phyloP scores from a whole-genome alignment of 2,797 vertebrate genomes.

The Caiman crocodilus region DNA sequence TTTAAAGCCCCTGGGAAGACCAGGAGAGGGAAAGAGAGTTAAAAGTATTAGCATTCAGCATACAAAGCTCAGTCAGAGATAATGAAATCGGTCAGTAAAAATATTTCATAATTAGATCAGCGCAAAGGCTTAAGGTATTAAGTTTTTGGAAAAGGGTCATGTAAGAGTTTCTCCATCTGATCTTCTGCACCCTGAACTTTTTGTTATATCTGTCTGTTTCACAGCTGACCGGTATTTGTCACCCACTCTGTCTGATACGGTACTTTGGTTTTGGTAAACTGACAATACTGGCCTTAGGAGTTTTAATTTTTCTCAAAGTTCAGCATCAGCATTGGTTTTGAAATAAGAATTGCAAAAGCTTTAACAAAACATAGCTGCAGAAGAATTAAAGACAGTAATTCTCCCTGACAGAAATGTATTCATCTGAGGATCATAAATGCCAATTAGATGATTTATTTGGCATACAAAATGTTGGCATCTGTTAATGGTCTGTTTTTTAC shows the following conservation, averaged over 20 bases:
- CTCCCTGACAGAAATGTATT: neutral
- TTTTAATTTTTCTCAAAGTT: neutral
- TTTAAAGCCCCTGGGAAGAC: constrained; percentile 57
- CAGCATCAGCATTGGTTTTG: neutral
- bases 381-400: constrained; percentile 4
- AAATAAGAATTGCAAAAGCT: constrained; percentile 21
- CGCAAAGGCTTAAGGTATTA: constrained; percentile 20
- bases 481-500: neutral
- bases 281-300: neutral
- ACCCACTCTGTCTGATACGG: neutral
- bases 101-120: constrained; percentile 53
- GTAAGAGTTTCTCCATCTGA: constrained; percentile 30
- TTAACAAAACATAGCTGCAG: neutral
- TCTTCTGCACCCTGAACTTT: constrained; percentile 44
- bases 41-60: neutral
- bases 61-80: constrained; percentile 49
- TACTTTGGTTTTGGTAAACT: neutral
- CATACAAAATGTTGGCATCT: neutral
- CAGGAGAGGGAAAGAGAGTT: constrained; percentile 5
- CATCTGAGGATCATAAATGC: neutral
- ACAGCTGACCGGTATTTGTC: constrained; percentile 10
- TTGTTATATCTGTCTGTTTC: constrained; percentile 40
- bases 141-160: constrained; percentile 36
- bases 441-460: neutral
- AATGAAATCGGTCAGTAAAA: constrained; percentile 45